Evolutionary conservation across 2,797 vertebrate genomes (phyloP), one percentile per base, ranked within the genome.

Genomic region (Prionace glauca): DNA sequence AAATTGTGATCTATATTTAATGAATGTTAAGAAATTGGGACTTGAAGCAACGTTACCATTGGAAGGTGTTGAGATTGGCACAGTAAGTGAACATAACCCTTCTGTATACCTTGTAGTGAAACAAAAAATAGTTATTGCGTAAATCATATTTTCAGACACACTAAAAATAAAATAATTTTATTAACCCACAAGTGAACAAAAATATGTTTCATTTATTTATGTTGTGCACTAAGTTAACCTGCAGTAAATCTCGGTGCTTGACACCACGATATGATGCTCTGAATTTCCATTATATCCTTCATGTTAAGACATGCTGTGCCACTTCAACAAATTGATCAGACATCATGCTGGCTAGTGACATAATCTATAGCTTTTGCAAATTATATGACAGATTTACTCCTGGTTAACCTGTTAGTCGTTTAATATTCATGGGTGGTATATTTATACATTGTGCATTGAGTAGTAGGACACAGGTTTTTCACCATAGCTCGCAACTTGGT

Each of bases 231-330:
- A 77, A 77, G 32, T 60, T 56, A 77, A 95, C 26, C 41, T 71
- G 67, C 67, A 94, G 11, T 65, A 91, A 91, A n/a, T 65, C 60
- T n/a, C 16, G 32, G 0, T 95, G 24, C 71, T 77, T 95, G 71
- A 60, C 93, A 74, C 45, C 77, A 72, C 77, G 71, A 60, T 74
- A 77, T 95, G 45, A 50, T 95, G 71, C 93, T 95, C 71, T n/a
- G 93, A 95, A 95, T 95, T 95, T 77, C 71, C 16, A 95, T 77
- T 77, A 45, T 94, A 60, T 77, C 14, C 5, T 77, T 95, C 93
- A 56, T 22, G 50, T 95, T 95, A 95, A 95, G 71, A 26, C 71
- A 60, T 74, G 71, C 71, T 95, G 93, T 45, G 41, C 71, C 26
- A 60, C 45, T 77, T 95, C 93, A 72, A 12, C 36, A 95, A 74